Conservation (phyloP, 2,797 vertebrate genomes). For the Podarcis lilfordi region DNA sequence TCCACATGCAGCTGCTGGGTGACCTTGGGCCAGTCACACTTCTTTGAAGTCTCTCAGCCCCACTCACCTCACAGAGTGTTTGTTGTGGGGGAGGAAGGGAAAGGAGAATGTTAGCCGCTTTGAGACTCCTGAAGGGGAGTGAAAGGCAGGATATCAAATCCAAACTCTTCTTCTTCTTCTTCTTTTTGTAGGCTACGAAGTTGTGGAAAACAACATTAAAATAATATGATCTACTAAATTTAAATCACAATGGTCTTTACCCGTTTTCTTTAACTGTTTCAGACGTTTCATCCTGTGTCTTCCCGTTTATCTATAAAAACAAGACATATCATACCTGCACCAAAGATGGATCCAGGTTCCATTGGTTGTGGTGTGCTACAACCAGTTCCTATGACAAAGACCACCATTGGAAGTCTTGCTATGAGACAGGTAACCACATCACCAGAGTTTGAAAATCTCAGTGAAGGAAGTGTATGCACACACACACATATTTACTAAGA, state of each 20-base stretch:
- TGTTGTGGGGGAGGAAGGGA: too few species aligned
- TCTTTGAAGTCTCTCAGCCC: too few species aligned
- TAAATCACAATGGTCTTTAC: background rate
- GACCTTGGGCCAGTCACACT: too few species aligned
- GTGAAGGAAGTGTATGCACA: too few species aligned
- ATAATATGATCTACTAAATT: background rate
- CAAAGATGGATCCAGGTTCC: background rate
- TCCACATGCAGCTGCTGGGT: too few species aligned
- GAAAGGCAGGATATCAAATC: too few species aligned
- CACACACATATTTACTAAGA: background rate
- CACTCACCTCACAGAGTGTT: too few species aligned
- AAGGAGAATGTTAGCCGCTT: too few species aligned
- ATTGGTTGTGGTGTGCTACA: conserved; percentile 11
- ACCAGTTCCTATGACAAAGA: conserved; percentile 9
- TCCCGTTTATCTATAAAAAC: conserved; percentile 11
- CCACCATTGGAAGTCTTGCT: conserved; percentile 8
- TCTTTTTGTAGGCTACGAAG: background rate
- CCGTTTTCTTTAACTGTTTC: background rate
- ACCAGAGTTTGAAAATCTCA: background rate
- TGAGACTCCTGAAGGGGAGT: too few species aligned
- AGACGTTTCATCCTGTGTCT: conserved; percentile 11
- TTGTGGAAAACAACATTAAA: background rate
- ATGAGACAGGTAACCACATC: background rate
- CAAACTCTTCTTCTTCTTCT: too few species aligned
- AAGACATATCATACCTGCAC: conserved; percentile 4